A percentile compares a stretch with the other conserved stretches of the same genome.
Conservation (phyloP, 2,797 vertebrate species). For the Darevskia mixta region DNA sequence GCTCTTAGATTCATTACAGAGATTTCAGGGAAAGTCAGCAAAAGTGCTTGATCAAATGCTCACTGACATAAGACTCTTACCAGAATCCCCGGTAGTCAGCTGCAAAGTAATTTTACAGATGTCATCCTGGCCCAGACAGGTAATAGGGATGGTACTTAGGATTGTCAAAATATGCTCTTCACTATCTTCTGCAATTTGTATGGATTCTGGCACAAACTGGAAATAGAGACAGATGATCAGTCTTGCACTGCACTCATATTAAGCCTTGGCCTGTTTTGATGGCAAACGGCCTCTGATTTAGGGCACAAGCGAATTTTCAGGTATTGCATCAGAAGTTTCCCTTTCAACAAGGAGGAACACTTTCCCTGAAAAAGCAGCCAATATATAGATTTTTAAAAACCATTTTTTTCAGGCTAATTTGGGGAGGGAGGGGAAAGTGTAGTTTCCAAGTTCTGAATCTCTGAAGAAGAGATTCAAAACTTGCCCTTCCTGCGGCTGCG, state of each 20-base stretch:
- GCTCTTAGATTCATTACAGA: neutral
- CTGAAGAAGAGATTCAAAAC: neutral
- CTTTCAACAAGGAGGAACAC: neutral
- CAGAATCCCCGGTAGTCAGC: slow-evolving; percentile 80
- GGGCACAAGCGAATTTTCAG: neutral
- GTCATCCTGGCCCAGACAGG: slow-evolving; percentile 71
- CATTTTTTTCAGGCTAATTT: neutral
- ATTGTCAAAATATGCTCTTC: slow-evolving; percentile 78
- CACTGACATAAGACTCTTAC: slow-evolving; percentile 69
- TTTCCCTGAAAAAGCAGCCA: neutral
- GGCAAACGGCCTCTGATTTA: neutral
- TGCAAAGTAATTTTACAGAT: slow-evolving; percentile 81
- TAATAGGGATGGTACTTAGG: slow-evolving; percentile 83
- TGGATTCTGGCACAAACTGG: slow-evolving; percentile 83
- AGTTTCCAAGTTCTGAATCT: neutral
- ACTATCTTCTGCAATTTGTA: slow-evolving; percentile 83
- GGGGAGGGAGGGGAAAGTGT: no score
- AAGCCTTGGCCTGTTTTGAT: neutral
- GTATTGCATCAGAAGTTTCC: neutral
- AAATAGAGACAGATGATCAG: slow-evolving; percentile 37
- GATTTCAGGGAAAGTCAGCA: neutral
- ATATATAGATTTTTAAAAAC: neutral
- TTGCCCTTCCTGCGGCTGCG: no score
- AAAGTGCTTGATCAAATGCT: neutral
- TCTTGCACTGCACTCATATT: slow-evolving; percentile 15